Percentiles rank a stretch among this genome's conserved stretches.
Conservation (phyloP, 2,113 vertebrate species). For the Australoheros scitulus region DNA sequence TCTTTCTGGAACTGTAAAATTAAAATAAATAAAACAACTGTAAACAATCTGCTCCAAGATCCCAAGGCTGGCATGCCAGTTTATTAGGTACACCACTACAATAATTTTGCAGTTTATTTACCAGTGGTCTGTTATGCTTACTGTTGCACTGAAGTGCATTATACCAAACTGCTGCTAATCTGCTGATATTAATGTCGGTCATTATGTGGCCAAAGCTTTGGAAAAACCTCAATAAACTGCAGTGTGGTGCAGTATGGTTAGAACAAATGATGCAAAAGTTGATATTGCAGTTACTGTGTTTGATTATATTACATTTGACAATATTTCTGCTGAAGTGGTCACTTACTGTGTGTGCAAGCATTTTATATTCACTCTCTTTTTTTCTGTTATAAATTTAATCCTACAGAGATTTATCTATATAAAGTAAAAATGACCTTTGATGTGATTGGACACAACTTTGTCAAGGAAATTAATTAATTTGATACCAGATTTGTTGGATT, state of each 20-base stretch:
- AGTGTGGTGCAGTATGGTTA: not conserved
- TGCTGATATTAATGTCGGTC: not conserved
- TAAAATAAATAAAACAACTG: not conserved
- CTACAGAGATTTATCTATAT: not conserved
- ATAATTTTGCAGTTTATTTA: not conserved
- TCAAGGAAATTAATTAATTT: not conserved
- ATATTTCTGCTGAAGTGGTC: not conserved
- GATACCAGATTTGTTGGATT: not conserved
- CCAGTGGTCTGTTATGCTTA: not conserved
- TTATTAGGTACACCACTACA: not conserved
- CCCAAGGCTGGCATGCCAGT: not conserved
- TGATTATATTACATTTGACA: not conserved
- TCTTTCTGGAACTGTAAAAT: slow-evolving; percentile 13
- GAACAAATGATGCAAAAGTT: not conserved
- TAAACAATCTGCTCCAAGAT: not conserved
- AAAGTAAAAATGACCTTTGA: not conserved
- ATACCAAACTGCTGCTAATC: not conserved
- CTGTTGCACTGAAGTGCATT: not conserved
- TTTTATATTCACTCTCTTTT: not conserved
- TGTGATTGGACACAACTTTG: not conserved
- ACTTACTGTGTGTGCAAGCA: not conserved
- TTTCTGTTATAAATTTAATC: not conserved
- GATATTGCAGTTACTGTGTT: not conserved
- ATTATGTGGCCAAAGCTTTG: not conserved
- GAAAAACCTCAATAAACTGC: not conserved